These are phyloP conservation scores for Maniola jurtina DNA, from an alignment of 1,140 invertebrate species.

Conservation along the genomic window DNA sequence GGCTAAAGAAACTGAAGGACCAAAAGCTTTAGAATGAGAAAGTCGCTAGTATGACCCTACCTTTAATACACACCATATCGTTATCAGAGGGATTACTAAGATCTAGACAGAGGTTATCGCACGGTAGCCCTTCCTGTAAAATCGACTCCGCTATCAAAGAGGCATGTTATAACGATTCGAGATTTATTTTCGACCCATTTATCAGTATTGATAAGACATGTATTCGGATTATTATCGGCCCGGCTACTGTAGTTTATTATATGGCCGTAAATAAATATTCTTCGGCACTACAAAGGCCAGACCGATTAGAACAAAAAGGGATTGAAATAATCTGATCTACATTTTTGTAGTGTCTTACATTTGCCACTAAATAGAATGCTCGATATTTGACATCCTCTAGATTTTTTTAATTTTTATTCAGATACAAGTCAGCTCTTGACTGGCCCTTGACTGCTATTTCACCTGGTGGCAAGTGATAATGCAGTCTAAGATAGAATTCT, in stretches of 20 bases:
- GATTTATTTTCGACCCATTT: conserved; percentile 63
- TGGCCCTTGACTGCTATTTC: no score
- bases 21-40: neutral
- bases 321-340: neutral
- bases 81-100: conserved; percentile 68
- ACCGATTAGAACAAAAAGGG: neutral
- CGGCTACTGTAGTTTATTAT: conserved; percentile 40
- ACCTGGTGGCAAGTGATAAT: no score
- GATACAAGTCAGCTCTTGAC: no score
- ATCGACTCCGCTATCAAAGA: conserved; percentile 59
- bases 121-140: conserved; percentile 61
- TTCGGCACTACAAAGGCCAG: neutral
- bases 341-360: no score
- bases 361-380: no score
- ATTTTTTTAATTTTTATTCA: no score
- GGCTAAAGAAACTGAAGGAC: neutral
- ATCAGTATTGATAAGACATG: conserved; percentile 57
- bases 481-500: no score
- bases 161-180: conserved; percentile 53
- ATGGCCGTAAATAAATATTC: conserved; percentile 17
- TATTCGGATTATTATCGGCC: conserved; percentile 41
- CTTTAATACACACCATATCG: conserved; percentile 38
- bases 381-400: no score
- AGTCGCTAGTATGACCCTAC: neutral
- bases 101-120: conserved; percentile 66